These are phyloP conservation scores for Raja brachyura DNA, from an alignment of 2,113 vertebrate genomes.

Conservation along the genomic window DNA sequence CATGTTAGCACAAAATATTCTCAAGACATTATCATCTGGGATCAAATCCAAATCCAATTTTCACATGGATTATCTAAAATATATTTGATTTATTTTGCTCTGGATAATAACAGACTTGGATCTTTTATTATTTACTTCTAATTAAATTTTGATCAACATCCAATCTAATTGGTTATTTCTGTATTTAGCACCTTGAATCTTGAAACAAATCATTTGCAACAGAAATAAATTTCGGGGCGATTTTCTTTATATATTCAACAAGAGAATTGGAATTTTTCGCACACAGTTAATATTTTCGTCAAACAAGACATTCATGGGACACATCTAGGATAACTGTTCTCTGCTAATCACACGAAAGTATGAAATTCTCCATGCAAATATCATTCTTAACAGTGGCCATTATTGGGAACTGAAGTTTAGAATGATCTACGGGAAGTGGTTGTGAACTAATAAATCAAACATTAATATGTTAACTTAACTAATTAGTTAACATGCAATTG, in stretches of 20 bases:
- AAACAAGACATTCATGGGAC: background rate
- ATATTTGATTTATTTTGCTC: background rate
- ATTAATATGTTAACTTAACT: no score
- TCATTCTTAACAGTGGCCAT: background rate
- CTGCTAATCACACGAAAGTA: background rate
- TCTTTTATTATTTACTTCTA: background rate
- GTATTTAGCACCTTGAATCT: background rate
- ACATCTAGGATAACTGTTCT: background rate
- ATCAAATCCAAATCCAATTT: constrained; percentile 18
- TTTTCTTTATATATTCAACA: background rate
- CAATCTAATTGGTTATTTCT: background rate
- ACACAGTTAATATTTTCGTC: background rate
- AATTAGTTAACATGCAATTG: no score
- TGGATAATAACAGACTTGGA: background rate
- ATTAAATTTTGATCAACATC: background rate
- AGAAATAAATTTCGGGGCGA: background rate
- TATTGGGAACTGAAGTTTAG: no score
- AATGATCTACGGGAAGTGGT: no score
- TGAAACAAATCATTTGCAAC: background rate
- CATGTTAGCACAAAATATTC: background rate
- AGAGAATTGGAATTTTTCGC: background rate
- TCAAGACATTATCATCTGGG: background rate
- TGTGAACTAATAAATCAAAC: no score
- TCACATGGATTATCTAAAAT: background rate
- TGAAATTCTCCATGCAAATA: background rate